These are phyloP conservation scores for Antigone vipio DNA, from an alignment of 2,113 vertebrate species.

Conservation along the genomic window DNA sequence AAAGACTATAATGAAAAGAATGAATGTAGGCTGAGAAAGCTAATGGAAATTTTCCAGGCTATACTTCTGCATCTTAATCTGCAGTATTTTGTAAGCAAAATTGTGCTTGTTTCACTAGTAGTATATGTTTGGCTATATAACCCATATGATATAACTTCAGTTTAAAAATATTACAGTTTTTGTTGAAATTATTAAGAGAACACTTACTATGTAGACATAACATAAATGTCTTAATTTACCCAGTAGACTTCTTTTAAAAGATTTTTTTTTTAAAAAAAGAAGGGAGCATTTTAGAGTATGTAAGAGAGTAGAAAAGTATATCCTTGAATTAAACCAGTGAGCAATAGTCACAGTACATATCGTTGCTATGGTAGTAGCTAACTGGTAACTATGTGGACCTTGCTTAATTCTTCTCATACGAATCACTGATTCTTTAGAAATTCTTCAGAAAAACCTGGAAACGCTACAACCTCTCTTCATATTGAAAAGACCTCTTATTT, in stretches of 20 bases:
- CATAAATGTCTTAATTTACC: not conserved
- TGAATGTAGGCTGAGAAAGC: not conserved
- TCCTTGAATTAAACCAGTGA: not conserved
- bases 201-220: not conserved
- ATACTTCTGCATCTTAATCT: not conserved
- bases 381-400: not conserved
- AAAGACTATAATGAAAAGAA: not conserved
- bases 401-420: not conserved
- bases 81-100: not conserved
- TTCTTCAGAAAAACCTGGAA: not conserved
- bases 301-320: not conserved
- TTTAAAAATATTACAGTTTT: not conserved
- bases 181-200: not conserved
- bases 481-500: not conserved
- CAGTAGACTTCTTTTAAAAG: not conserved
- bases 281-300: not conserved
- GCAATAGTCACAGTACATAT: not conserved
- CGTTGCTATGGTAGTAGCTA: not conserved
- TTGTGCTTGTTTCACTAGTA: not conserved
- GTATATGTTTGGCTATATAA: not conserved
- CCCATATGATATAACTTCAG: not conserved
- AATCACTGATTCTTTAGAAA: not conserved
- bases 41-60: not conserved
- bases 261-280: not conserved
- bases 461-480: not conserved